Evolutionary conservation across 2,888 invertebrate genomes (phyloP).

Genomic region (Drosophila atripex): DNA sequence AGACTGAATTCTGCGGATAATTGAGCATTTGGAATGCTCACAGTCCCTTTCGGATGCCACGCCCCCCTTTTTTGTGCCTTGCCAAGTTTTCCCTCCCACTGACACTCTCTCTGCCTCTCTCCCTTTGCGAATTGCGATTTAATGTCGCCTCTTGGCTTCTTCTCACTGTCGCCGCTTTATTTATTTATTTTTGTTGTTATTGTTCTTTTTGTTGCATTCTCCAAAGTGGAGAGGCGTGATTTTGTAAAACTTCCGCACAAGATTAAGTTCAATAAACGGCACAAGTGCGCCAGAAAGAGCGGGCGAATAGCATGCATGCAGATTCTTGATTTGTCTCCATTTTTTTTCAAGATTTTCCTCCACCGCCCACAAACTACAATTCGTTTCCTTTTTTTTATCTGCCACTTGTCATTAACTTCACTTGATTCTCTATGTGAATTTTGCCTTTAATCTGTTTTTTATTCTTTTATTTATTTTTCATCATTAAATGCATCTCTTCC

Average conservation of each 20-base stretch:
- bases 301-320: background rate
- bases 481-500: conserved; percentile 25
- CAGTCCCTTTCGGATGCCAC: conserved; percentile 34
- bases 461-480: conserved; percentile 5
- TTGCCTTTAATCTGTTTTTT: conserved; percentile 3
- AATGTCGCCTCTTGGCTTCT: conserved; percentile 16
- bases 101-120: conserved; percentile 1
- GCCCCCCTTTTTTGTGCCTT: conserved; percentile 20
- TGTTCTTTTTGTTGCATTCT: conserved; percentile 21
- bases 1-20: conserved; percentile 15
- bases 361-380: background rate
- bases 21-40: conserved; percentile 29
- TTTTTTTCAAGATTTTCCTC: background rate
- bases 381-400: background rate
- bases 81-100: conserved; percentile 17
- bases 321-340: background rate
- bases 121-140: conserved; percentile 43
- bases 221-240: conserved; percentile 46
- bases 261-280: conserved; percentile 73
- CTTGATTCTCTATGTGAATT: conserved; percentile 15
- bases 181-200: conserved; percentile 2
- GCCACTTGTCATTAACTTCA: conserved; percentile 27
- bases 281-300: conserved; percentile 11
- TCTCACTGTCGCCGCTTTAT: background rate
- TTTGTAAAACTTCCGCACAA: conserved; percentile 62